A percentile compares a stretch with the other conserved stretches of the same genome.
Evolutionary conservation across 1,140 invertebrate species (phyloP).

Genomic region (Adoxophyes honmai): DNA sequence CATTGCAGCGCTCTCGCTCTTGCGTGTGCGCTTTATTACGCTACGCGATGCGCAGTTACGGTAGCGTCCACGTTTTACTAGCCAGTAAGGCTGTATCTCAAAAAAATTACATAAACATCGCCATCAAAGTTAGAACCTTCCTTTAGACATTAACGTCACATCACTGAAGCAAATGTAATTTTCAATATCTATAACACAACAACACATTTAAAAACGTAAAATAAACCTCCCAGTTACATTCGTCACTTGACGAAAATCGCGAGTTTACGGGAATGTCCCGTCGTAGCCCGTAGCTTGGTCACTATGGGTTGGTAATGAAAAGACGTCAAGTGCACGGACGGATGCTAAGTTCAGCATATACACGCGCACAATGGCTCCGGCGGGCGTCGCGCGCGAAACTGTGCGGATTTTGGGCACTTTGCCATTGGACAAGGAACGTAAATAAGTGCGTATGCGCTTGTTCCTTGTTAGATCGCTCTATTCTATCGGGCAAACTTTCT

Average conservation of each 20-base stretch:
- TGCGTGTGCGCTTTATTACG: constrained; percentile 16
- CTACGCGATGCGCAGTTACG: constrained; percentile 17
- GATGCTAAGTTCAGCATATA: not conserved
- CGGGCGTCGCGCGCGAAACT: constrained; percentile 28
- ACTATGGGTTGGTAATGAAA: constrained; percentile 9
- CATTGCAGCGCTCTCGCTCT: constrained; percentile 13
- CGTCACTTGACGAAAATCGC: too few relatives aligned
- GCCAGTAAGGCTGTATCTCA: too few relatives aligned
- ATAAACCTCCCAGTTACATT: too few relatives aligned
- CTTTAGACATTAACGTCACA: too few relatives aligned
- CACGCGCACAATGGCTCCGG: constrained; percentile 14
- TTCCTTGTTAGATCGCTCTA: constrained; percentile 7
- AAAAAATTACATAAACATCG: too few relatives aligned
- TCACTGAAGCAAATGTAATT: too few relatives aligned
- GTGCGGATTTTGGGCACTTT: constrained; percentile 37
- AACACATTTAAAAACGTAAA: too few relatives aligned
- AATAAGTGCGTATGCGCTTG: not conserved
- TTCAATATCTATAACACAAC: too few relatives aligned
- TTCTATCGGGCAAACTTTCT: constrained; percentile 22
- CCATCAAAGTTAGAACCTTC: too few relatives aligned
- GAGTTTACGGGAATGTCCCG: not conserved
- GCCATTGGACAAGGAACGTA: constrained; percentile 22
- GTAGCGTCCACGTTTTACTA: not conserved
- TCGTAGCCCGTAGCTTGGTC: not conserved
- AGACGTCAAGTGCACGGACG: constrained; percentile 16